These are phyloP conservation scores for Drosophila atripex DNA, from an alignment of 2,888 invertebrate genomes.

Conservation along the genomic window DNA sequence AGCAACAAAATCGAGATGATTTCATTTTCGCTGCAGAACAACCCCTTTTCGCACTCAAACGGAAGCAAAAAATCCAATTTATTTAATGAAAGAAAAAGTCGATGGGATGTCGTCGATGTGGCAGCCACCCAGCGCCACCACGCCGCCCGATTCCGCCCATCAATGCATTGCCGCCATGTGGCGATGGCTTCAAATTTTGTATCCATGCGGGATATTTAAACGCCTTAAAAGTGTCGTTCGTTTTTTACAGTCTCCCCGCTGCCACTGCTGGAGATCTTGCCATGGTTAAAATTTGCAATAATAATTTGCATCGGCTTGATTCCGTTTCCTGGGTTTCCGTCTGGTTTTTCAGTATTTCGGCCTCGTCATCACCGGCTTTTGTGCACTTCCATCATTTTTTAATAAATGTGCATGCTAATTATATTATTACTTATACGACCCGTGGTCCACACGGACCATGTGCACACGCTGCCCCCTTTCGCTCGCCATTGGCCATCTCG, in stretches of 20 bases:
- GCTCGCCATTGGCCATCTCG: not conserved
- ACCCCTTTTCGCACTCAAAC: constrained; percentile 13
- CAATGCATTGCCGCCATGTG: not conserved
- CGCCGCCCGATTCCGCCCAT: constrained; percentile 3
- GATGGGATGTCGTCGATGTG: constrained; percentile 3
- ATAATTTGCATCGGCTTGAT: constrained; percentile 65
- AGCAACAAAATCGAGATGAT: constrained; percentile 7
- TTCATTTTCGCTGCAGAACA: constrained; percentile 10
- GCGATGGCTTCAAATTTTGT: constrained; percentile 32
- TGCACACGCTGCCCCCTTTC: constrained; percentile 4
- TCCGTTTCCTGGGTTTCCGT: constrained; percentile 49
- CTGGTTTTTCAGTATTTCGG: constrained; percentile 42
- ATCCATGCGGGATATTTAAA: constrained; percentile 55
- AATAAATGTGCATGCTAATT: constrained; percentile 76
- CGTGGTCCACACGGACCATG: constrained; percentile 46
- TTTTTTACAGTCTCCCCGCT: constrained; percentile 36
- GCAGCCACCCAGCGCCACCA: constrained; percentile 3
- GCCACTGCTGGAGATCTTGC: too few species aligned
- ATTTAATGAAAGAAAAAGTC: constrained; percentile 48
- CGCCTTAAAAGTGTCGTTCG: constrained; percentile 71
- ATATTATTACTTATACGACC: constrained; percentile 75
- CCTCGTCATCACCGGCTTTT: constrained; percentile 42
- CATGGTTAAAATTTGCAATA: constrained; percentile 50
- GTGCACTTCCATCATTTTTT: constrained; percentile 74
- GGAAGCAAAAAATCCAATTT: constrained; percentile 50